These are phyloP conservation scores for Hirtodrosophila cameraria DNA, from an alignment of 2,888 invertebrate genomes.

Conservation along the genomic window DNA sequence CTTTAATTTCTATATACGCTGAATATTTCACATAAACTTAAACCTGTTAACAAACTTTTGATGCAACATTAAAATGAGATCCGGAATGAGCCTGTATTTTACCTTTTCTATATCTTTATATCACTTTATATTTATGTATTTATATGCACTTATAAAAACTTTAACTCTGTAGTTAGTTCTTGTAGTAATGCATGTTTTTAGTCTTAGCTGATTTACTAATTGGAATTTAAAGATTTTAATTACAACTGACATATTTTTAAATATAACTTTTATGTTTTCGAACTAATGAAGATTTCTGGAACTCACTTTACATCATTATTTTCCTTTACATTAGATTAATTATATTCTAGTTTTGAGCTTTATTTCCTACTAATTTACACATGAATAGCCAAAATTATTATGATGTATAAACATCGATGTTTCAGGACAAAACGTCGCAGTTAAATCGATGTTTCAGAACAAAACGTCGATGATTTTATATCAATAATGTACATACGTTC, in stretches of 20 bases:
- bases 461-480: too few species aligned
- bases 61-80: background rate
- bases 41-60: too few species aligned
- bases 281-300: too few species aligned
- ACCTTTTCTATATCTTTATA: background rate
- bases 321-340: background rate
- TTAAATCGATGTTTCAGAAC: too few species aligned
- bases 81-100: background rate
- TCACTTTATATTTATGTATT: background rate
- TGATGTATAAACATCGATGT: too few species aligned
- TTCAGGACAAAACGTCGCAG: too few species aligned
- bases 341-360: too few species aligned
- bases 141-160: background rate
- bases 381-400: too few species aligned
- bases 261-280: background rate
- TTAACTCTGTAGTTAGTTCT: slow-evolving; percentile 5
- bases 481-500: too few species aligned
- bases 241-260: background rate
- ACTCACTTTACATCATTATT: too few species aligned
- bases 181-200: background rate
- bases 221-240: background rate
- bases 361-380: too few species aligned
- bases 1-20: background rate
- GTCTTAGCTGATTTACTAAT: background rate
- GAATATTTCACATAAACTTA: background rate